These are phyloP conservation scores for Orchesella cincta DNA, from an alignment of 1,140 invertebrate genomes.

Conservation along the genomic window DNA sequence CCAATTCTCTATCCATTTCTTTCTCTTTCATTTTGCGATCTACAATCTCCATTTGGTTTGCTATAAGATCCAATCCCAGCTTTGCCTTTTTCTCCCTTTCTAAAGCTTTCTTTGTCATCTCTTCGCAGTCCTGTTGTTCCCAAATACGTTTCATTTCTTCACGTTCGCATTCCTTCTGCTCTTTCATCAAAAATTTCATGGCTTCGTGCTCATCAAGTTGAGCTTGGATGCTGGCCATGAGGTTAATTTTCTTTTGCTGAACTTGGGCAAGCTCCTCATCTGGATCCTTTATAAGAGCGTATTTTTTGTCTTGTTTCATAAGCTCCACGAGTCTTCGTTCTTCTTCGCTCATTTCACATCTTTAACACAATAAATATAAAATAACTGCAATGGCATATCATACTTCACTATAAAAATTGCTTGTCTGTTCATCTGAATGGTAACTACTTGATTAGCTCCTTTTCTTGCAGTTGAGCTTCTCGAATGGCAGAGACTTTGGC, in stretches of 20 bases:
- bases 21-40: slow-evolving; percentile 37
- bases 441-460: slow-evolving; percentile 44
- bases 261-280: slow-evolving; percentile 23
- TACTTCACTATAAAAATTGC: background rate
- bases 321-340: slow-evolving; percentile 35
- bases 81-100: slow-evolving; percentile 38
- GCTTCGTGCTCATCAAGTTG: slow-evolving; percentile 47
- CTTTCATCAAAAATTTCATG: slow-evolving; percentile 38
- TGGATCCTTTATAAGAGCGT: slow-evolving; percentile 39
- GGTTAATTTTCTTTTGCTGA: slow-evolving; percentile 34
- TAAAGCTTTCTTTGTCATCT: slow-evolving; percentile 23
- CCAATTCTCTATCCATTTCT: slow-evolving; percentile 39
- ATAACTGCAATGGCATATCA: too few species aligned
- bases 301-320: slow-evolving; percentile 39
- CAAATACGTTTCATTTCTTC: slow-evolving; percentile 38
- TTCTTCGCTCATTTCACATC: slow-evolving; percentile 46
- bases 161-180: slow-evolving; percentile 39
- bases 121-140: slow-evolving; percentile 43
- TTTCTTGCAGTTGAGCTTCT: slow-evolving; percentile 48
- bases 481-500: slow-evolving; percentile 49
- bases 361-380: slow-evolving; percentile 24
- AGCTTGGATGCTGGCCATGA: slow-evolving; percentile 25
- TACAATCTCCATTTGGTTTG: slow-evolving; percentile 41
- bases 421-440: background rate
- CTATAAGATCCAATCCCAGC: slow-evolving; percentile 41